phyloP scores from a whole-genome alignment of 2,888 invertebrate genomes.

The Drosophila tripunctata region DNA sequence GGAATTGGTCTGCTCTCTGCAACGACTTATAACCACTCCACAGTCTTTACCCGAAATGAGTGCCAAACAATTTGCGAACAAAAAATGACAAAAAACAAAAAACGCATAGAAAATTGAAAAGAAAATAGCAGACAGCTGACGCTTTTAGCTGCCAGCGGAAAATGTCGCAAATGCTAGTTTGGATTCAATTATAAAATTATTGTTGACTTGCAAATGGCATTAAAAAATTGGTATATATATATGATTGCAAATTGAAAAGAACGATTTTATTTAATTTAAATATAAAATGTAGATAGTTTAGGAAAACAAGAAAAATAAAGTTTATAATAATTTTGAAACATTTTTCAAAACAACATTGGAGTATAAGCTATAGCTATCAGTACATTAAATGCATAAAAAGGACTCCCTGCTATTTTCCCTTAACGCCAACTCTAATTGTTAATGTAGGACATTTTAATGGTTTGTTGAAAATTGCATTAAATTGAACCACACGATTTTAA shows the following conservation, averaged over 20 bases:
- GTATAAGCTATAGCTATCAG: too few relatives aligned
- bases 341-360: too few relatives aligned
- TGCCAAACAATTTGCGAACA: slow-evolving; percentile 34
- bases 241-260: neutral
- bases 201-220: neutral
- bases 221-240: neutral
- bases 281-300: neutral
- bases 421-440: neutral
- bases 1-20: slow-evolving; percentile 38
- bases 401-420: neutral
- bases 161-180: neutral
- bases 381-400: too few relatives aligned
- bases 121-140: neutral
- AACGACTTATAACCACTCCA: slow-evolving; percentile 14
- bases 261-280: neutral
- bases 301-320: too few relatives aligned
- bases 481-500: slow-evolving; percentile 8
- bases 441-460: neutral
- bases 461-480: slow-evolving; percentile 3
- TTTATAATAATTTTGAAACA: too few relatives aligned
- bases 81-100: neutral
- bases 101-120: neutral
- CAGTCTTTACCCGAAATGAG: slow-evolving; percentile 54
- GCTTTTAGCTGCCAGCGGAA: neutral
- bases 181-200: slow-evolving; percentile 13